These are phyloP conservation scores for Palythoa heliodiscus DNA, from an alignment of 92 coral and sea anemone genomes.

Conservation along the genomic window DNA sequence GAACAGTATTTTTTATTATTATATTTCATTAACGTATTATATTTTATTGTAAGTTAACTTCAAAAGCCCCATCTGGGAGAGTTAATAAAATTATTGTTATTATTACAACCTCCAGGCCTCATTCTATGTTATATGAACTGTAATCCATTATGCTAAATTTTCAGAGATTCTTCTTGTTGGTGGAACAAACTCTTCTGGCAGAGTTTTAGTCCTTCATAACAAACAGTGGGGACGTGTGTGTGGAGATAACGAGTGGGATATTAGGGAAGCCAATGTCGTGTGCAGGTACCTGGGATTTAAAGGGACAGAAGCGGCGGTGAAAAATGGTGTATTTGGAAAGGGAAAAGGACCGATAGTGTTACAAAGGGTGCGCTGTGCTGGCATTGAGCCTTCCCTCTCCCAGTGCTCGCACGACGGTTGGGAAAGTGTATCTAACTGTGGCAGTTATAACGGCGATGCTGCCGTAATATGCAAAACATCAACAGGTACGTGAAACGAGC, in stretches of 20 bases:
- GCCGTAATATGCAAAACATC: slow-evolving; percentile 26
- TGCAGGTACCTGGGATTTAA: slow-evolving; percentile 32
- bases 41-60: too few species aligned
- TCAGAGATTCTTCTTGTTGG: slow-evolving; percentile 28
- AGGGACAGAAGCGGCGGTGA: slow-evolving; percentile 28
- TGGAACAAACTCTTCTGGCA: not conserved
- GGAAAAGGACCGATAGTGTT: slow-evolving; percentile 28
- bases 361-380: too few species aligned
- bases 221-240: too few species aligned
- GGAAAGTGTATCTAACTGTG: not conserved
- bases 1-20: too few species aligned
- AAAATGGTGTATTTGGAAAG: slow-evolving; percentile 22
- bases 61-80: too few species aligned
- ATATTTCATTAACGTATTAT: too few species aligned
- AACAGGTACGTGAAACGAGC: slow-evolving; percentile 5
- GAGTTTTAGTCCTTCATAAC: too few species aligned
- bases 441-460: not conserved
- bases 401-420: slow-evolving; percentile 35
- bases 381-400: not conserved
- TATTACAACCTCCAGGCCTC: not conserved
- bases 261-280: slow-evolving; percentile 22
- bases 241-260: too few species aligned
- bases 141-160: not conserved
- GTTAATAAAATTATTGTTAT: too few species aligned
- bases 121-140: not conserved